phyloP scores from a whole-genome alignment of 2,888 invertebrate genomes.

The Polylopha cassiicola region DNA sequence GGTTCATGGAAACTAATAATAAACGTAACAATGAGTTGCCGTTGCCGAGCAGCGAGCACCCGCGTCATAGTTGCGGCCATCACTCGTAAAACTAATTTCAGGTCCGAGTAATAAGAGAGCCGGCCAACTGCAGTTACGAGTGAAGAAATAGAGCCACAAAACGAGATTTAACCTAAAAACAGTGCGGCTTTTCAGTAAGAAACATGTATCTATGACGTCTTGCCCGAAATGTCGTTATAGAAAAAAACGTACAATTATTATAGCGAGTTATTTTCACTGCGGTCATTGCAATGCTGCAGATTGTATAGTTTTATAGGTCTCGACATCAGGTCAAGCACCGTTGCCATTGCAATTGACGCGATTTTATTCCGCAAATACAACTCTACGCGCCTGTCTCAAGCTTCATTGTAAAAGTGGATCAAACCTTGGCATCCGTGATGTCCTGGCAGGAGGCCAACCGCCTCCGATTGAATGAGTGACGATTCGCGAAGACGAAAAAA shows the following conservation, averaged over 20 bases:
- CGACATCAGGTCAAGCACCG: conserved; percentile 21
- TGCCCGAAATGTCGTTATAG: conserved; percentile 17
- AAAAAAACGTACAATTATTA: conserved; percentile 28
- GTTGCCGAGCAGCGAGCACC: conserved; percentile 45
- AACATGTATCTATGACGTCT: neutral
- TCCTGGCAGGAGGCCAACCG: conserved; percentile 68
- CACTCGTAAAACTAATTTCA: conserved; percentile 72
- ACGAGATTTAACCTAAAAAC: conserved; percentile 10
- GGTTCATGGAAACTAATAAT: conserved; percentile 65
- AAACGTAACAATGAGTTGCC: conserved; percentile 68
- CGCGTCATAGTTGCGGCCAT: conserved; percentile 56
- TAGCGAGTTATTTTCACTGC: conserved; percentile 31
- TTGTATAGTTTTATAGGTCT: conserved; percentile 17
- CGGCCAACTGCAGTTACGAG: conserved; percentile 41
- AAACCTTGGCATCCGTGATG: conserved; percentile 50
- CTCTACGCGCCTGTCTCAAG: conserved; percentile 29
- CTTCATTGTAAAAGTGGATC: conserved; percentile 48
- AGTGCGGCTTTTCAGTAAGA: conserved; percentile 5
- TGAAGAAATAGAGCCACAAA: conserved; percentile 32
- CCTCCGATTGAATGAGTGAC: conserved; percentile 71
- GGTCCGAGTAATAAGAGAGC: conserved; percentile 42
- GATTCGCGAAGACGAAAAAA: conserved; percentile 60
- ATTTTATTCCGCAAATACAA: conserved; percentile 47
- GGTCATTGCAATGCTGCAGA: conserved; percentile 28
- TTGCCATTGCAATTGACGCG: conserved; percentile 31